phyloP scores from a whole-genome alignment of 2,797 vertebrate species.

The Poeciliopsis infans region DNA sequence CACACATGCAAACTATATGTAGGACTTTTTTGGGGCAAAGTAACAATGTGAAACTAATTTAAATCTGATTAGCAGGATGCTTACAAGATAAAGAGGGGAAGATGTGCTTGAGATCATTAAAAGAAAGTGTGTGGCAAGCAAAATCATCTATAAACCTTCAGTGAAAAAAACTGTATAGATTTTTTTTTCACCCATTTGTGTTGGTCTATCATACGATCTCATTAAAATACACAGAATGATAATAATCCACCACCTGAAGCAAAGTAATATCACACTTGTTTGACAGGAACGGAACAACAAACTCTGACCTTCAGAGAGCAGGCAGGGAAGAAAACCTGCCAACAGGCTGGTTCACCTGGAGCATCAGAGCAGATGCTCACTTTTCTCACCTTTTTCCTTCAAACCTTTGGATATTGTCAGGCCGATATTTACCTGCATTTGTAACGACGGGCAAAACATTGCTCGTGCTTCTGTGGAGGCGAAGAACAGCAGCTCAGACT shows the following conservation, averaged over 20 bases:
- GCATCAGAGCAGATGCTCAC: constrained; percentile 16
- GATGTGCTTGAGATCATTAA: not conserved
- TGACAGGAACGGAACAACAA: constrained; percentile 17
- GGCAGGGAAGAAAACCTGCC: constrained; percentile 28
- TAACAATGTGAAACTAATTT: not conserved
- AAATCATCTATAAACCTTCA: not conserved
- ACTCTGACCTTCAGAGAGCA: constrained; percentile 24
- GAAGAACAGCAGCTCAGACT: not conserved
- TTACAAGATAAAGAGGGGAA: not conserved
- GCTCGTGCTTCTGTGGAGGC: not conserved
- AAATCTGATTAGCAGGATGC: not conserved
- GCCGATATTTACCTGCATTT: not conserved
- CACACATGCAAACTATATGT: not conserved
- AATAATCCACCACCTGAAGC: not conserved
- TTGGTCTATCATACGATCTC: not conserved
- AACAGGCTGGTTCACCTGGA: constrained; percentile 22
- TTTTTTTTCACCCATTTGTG: not conserved
- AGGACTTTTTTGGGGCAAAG: not conserved
- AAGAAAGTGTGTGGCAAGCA: not conserved
- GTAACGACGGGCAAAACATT: not conserved
- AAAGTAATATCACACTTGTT: constrained; percentile 10
- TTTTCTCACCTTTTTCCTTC: constrained; percentile 9
- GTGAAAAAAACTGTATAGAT: not conserved
- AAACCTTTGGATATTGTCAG: not conserved
- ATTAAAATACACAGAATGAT: not conserved